These are phyloP conservation scores for Phengaris alcon DNA, from an alignment of 2,888 invertebrate species.

Conservation along the genomic window DNA sequence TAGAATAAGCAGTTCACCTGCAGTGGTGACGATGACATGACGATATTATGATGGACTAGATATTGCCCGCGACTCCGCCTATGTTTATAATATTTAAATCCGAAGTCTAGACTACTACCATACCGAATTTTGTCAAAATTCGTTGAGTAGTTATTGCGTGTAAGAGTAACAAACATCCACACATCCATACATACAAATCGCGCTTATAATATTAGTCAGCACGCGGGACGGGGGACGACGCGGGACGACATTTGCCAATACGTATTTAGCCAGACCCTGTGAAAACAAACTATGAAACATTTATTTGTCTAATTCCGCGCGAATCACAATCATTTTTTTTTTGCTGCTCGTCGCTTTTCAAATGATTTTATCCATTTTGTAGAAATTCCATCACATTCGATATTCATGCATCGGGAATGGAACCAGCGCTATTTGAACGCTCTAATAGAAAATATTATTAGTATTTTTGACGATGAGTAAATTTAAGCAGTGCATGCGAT, in stretches of 20 bases:
- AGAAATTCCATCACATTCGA: neutral
- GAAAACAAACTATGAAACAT: neutral
- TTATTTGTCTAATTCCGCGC: slow-evolving; percentile 5
- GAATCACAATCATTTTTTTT: neutral
- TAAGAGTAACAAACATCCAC: too few relatives aligned
- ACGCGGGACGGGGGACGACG: too few relatives aligned
- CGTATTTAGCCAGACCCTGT: neutral
- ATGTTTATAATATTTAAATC: too few relatives aligned
- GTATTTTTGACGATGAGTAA: neutral
- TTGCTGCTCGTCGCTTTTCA: neutral
- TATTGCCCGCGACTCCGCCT: too few relatives aligned
- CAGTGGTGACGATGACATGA: too few relatives aligned
- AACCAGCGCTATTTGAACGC: slow-evolving; percentile 1
- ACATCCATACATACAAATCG: too few relatives aligned
- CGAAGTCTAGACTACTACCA: too few relatives aligned
- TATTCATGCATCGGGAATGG: neutral
- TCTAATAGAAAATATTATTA: slow-evolving; percentile 18
- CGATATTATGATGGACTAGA: too few relatives aligned
- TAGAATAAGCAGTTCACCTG: too few relatives aligned
- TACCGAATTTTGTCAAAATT: too few relatives aligned
- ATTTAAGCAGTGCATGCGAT: neutral
- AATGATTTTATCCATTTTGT: neutral
- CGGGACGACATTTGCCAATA: neutral
- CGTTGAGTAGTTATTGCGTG: too few relatives aligned
- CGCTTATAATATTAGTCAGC: too few relatives aligned